Conservation (phyloP, 1,140 invertebrate genomes). For the Nasonia longicornis region DNA sequence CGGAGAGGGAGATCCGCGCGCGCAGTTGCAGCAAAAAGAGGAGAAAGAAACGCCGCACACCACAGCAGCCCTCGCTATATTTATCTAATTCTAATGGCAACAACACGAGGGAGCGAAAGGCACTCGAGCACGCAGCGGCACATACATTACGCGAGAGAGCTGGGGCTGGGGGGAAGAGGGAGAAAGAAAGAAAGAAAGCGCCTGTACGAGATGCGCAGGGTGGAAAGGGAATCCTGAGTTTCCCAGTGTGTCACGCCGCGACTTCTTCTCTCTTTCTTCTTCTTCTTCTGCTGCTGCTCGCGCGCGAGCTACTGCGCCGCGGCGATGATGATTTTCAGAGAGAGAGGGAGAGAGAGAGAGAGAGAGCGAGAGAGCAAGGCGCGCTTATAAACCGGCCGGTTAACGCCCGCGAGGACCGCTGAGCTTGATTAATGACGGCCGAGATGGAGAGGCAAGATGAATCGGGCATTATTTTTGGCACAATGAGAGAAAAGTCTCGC, state of each 20-base stretch:
- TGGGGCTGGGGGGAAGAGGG: not conserved
- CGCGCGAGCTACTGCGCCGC: not conserved
- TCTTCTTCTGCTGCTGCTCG: not conserved
- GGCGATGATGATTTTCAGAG: not conserved
- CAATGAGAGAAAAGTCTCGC: slow-evolving; percentile 36
- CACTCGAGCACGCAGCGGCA: slow-evolving; percentile 41
- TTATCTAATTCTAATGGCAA: slow-evolving; percentile 55
- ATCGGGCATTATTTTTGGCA: slow-evolving; percentile 43
- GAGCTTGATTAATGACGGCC: slow-evolving; percentile 35
- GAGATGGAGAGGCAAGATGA: slow-evolving; percentile 30
- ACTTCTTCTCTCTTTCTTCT: slow-evolving; percentile 24
- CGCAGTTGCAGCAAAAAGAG: slow-evolving; percentile 5
- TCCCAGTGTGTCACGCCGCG: slow-evolving; percentile 57
- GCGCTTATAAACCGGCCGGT: slow-evolving; percentile 31
- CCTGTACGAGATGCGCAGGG: slow-evolving; percentile 1
- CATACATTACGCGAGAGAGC: not conserved
- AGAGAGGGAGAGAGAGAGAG: no score
- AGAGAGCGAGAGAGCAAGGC: not conserved
- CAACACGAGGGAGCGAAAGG: slow-evolving; percentile 27
- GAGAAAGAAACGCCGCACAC: slow-evolving; percentile 5
- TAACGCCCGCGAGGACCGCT: slow-evolving; percentile 23
- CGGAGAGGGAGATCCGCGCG: not conserved
- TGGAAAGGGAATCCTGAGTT: slow-evolving; percentile 47
- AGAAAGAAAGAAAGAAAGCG: not conserved
- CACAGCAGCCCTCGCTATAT: slow-evolving; percentile 49